Conservation (phyloP, 2,888 invertebrate genomes). For the Aproaerema taeniolella region DNA sequence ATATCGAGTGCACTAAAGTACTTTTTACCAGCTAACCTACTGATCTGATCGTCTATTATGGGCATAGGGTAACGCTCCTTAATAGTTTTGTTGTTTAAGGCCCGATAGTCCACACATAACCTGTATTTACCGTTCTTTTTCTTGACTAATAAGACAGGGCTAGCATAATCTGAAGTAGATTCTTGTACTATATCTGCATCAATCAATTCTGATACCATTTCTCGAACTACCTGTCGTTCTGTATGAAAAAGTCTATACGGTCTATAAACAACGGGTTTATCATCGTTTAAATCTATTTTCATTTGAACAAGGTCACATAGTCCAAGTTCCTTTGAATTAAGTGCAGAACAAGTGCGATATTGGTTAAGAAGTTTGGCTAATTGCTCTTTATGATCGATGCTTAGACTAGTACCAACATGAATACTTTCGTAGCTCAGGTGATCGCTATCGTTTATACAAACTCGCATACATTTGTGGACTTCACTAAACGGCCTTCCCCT, state of each 20-base stretch:
- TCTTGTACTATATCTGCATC: constrained; percentile 22
- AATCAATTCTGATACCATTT: no score
- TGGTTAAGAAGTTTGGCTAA: constrained; percentile 4
- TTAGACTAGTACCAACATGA: background rate
- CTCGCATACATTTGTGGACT: background rate
- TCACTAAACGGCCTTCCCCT: background rate
- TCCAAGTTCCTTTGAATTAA: constrained; percentile 7
- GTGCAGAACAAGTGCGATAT: constrained; percentile 7
- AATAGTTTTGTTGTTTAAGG: constrained; percentile 13
- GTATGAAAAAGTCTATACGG: constrained; percentile 16
- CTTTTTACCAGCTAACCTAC: constrained; percentile 19
- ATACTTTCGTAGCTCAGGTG: background rate
- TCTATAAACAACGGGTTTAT: constrained; percentile 2
- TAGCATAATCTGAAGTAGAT: no score
- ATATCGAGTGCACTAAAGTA: constrained; percentile 22
- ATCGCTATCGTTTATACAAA: background rate
- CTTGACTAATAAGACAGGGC: no score
- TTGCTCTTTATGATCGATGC: background rate
- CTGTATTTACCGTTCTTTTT: constrained; percentile 12
- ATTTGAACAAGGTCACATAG: constrained; percentile 4
- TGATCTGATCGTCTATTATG: constrained; percentile 14
- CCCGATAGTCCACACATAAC: constrained; percentile 15
- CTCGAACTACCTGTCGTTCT: constrained; percentile 19
- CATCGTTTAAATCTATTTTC: constrained; percentile 2
- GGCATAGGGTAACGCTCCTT: constrained; percentile 17